These are phyloP conservation scores for Lochmaea crataegi DNA, from an alignment of 2,888 invertebrate species.

Conservation along the genomic window DNA sequence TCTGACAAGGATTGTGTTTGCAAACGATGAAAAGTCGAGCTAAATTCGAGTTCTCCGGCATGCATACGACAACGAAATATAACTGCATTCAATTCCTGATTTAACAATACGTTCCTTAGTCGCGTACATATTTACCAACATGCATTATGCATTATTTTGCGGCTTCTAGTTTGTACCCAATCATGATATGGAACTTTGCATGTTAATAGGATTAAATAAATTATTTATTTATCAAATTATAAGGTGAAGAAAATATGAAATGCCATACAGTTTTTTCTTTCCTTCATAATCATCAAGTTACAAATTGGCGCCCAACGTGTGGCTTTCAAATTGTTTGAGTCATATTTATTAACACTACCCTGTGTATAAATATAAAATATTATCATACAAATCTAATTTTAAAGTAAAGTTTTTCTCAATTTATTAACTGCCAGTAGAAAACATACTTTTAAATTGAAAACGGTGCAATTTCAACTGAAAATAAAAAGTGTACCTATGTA, in stretches of 20 bases:
- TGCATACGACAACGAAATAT: slow-evolving; percentile 40
- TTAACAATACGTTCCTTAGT: slow-evolving; percentile 35
- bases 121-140: slow-evolving; percentile 34
- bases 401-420: too few species aligned
- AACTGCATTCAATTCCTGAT: slow-evolving; percentile 41
- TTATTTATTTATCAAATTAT: neutral
- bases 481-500: neutral
- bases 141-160: slow-evolving; percentile 37
- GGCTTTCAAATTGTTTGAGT: too few species aligned
- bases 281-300: too few species aligned
- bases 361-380: too few species aligned
- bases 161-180: slow-evolving; percentile 35
- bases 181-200: slow-evolving; percentile 16
- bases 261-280: neutral
- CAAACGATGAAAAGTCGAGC: slow-evolving; percentile 42
- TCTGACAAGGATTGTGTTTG: slow-evolving; percentile 40
- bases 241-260: neutral
- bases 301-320: too few species aligned
- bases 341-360: too few species aligned
- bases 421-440: too few species aligned
- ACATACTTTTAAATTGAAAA: neutral
- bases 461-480: neutral
- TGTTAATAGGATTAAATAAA: neutral
- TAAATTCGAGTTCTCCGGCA: slow-evolving; percentile 32
- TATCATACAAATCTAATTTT: too few species aligned